phyloP scores from a whole-genome alignment of 92 coral and sea anemone species.

The Epizoanthus illoricatus region DNA sequence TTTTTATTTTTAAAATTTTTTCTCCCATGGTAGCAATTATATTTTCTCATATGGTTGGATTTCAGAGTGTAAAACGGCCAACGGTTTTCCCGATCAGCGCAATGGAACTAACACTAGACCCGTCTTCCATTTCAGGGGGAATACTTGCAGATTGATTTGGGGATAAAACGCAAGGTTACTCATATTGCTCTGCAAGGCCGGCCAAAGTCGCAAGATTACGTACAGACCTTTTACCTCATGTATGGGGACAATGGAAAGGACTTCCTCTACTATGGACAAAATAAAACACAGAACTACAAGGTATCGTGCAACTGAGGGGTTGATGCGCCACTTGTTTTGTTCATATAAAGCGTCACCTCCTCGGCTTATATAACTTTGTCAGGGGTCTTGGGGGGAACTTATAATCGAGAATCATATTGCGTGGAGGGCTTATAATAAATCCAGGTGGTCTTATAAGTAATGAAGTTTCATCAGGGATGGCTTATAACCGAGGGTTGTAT shows the following conservation, averaged over 20 bases:
- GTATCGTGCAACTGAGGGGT: constrained; percentile 26
- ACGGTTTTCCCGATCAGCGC: neutral
- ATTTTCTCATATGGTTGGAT: too few relatives aligned
- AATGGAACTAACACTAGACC: neutral
- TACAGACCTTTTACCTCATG: constrained; percentile 62
- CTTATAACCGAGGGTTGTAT: too few relatives aligned
- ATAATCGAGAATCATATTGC: too few relatives aligned
- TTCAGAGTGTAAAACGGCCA: too few relatives aligned
- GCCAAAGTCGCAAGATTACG: constrained; percentile 75
- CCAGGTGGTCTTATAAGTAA: too few relatives aligned
- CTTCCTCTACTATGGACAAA: constrained; percentile 70
- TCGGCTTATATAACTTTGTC: too few relatives aligned
- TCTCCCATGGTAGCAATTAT: too few relatives aligned
- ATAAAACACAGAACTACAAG: constrained; percentile 65
- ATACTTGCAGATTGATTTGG: constrained; percentile 86
- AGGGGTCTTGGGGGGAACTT: too few relatives aligned
- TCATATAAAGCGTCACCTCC: neutral
- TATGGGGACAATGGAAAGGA: constrained; percentile 77
- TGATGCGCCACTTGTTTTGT: neutral
- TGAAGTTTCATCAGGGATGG: too few relatives aligned
- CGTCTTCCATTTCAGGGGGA: constrained; percentile 55
- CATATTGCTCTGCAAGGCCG: constrained; percentile 81
- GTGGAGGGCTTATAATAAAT: too few relatives aligned
- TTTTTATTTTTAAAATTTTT: too few relatives aligned
- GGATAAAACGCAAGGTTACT: constrained; percentile 60